A percentile compares a stretch with the other conserved stretches of the same genome.
Evolutionary conservation across 1,140 invertebrate species (phyloP).

Genomic region (Notospermus geniculatus): DNA sequence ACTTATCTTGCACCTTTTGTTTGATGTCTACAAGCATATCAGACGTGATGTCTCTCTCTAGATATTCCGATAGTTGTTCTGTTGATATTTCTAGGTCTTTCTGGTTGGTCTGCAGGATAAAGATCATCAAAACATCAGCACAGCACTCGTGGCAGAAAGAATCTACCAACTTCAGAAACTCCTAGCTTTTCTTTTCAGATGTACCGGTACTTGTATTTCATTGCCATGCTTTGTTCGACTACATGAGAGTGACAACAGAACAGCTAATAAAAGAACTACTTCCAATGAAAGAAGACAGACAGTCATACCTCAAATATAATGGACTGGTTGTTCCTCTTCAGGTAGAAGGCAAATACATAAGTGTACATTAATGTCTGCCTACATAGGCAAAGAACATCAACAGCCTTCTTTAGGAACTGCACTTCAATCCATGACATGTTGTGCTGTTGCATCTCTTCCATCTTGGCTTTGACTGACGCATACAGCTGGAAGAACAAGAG

Average conservation of each 20-base stretch:
- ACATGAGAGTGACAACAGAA: too few relatives aligned
- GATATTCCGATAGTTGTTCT: conserved; percentile 94
- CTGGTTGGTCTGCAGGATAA: conserved; percentile 81
- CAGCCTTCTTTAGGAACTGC: conserved; percentile 95
- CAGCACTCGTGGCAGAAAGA: not conserved
- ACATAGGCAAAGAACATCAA: conserved; percentile 96
- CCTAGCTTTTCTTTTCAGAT: not conserved
- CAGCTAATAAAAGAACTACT: too few relatives aligned
- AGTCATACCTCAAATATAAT: conserved; percentile 91
- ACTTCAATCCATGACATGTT: conserved; percentile 99
- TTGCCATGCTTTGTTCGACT: not conserved
- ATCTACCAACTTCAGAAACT: not conserved
- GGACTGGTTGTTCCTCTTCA: conserved; percentile 97
- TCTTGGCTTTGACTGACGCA: conserved; percentile 83
- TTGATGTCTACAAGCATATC: conserved; percentile 98
- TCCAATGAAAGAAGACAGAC: too few relatives aligned
- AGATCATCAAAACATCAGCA: conserved; percentile 7
- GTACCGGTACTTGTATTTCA: not conserved
- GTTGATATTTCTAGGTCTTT: conserved; percentile 95
- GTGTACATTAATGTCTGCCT: conserved; percentile 98
- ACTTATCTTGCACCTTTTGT: conserved; percentile 99
- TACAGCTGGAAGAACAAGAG: conserved; percentile 52
- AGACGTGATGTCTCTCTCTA: conserved; percentile 95
- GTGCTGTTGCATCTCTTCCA: conserved; percentile 99
- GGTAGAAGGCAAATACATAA: conserved; percentile 98